phyloP scores from a whole-genome alignment of 2,888 invertebrate genomes.

The Rhorus exstirpatorius region DNA sequence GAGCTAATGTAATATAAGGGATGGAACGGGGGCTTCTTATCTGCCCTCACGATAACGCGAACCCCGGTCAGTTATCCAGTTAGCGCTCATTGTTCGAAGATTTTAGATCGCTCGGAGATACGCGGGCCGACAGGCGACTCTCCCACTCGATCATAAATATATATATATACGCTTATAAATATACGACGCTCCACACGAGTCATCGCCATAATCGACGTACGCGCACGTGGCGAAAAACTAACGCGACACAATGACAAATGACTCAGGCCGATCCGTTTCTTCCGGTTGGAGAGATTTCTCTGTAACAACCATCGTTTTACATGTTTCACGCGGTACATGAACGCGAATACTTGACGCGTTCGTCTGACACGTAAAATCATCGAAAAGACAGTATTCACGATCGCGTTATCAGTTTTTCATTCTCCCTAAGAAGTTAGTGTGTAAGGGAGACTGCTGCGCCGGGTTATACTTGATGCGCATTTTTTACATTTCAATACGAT shows the following conservation, averaged over 20 bases:
- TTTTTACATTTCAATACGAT: too few relatives aligned
- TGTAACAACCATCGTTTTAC: conserved; percentile 28
- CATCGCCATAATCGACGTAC: conserved; percentile 66
- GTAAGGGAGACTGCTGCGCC: too few relatives aligned
- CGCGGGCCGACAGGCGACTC: conserved; percentile 42
- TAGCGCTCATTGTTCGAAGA: conserved; percentile 84
- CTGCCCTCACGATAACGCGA: conserved; percentile 78
- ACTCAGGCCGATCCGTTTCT: conserved; percentile 77
- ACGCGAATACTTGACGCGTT: not conserved
- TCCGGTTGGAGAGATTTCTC: conserved; percentile 75
- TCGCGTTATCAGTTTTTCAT: not conserved
- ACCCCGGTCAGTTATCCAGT: conserved; percentile 84
- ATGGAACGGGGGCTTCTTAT: conserved; percentile 76
- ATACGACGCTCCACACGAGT: conserved; percentile 45
- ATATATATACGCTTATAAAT: conserved; percentile 4
- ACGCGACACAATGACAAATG: conserved; percentile 80
- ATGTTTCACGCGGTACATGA: not conserved
- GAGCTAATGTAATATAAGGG: conserved; percentile 83
- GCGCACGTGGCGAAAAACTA: conserved; percentile 68
- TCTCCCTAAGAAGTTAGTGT: not conserved
- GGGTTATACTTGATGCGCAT: too few relatives aligned
- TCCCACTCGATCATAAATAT: conserved; percentile 35
- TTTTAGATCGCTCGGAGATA: conserved; percentile 81
- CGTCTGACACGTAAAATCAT: not conserved
- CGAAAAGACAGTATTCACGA: not conserved